Conservation (phyloP, 2,888 invertebrate genomes). For the Desoria tigrina region DNA sequence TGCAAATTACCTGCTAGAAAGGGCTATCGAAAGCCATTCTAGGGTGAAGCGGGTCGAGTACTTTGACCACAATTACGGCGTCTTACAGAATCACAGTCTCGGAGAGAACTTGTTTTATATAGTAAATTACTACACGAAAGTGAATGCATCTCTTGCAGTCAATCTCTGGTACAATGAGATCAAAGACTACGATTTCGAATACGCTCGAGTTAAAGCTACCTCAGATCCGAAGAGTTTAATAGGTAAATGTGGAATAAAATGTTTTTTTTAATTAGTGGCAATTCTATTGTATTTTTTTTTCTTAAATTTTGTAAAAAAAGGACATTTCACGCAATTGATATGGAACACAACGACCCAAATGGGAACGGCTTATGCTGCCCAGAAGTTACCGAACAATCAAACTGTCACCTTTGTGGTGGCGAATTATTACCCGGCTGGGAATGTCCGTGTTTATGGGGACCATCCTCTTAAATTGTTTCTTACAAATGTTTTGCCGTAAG, state of each 20-base stretch:
- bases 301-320: constrained; percentile 8
- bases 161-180: constrained; percentile 47
- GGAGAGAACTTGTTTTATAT: constrained; percentile 47
- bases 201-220: constrained; percentile 21
- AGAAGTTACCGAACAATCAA: constrained; percentile 20
- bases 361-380: constrained; percentile 38
- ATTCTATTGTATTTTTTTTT: neutral
- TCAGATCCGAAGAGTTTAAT: constrained; percentile 30
- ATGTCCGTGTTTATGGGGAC: constrained; percentile 4
- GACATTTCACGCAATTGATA: constrained; percentile 37
- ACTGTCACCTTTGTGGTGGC: constrained; percentile 39
- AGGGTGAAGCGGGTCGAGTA: constrained; percentile 5
- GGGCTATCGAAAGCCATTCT: constrained; percentile 15
- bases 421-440: constrained; percentile 46
- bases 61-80: constrained; percentile 40
- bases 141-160: constrained; percentile 27
- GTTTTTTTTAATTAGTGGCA: neutral
- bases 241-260: constrained; percentile 16
- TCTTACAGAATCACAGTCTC: constrained; percentile 13
- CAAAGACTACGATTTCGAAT: constrained; percentile 43
- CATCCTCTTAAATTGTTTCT: neutral
- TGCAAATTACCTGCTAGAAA: constrained; percentile 27
- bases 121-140: neutral
- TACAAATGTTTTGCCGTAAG: constrained; percentile 13
- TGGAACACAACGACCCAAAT: constrained; percentile 42